Evolutionary conservation across 2,113 vertebrate species (phyloP), one percentile per base, ranked within the genome.

Genomic region (Nothocercus julius): DNA sequence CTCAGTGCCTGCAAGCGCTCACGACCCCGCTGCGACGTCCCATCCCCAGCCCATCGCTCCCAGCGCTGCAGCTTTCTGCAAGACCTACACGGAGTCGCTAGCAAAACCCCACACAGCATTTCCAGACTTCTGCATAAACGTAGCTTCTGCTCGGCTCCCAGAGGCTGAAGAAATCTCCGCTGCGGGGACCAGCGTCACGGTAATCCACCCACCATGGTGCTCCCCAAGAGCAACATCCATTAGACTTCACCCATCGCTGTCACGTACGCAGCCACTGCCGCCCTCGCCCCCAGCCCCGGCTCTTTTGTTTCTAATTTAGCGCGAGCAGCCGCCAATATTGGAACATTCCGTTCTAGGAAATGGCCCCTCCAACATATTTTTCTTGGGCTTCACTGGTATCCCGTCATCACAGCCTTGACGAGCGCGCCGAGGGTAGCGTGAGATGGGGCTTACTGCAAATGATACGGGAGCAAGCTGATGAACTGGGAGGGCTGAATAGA

Each of bases 141-240:
- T 18, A 69, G 47, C 45, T 59, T 73, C 81, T n/a, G 5, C 42
- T n/a, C 28, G 36, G 25, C 44, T 66, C 64, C 13, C 17, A 22
- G 0, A 1, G 53, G 42, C 6, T 13, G 38, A 44, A 79, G 62
- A 66, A 66, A n/a, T 40, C 47, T 82, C 1, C 0, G 22, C 20
- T 53, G 25, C 3, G 5, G 18, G 28, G 21, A 68, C 54, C 36
- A 70, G 64, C 61, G 68, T 42, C 28, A 17, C 24, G 13, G 22
- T 22, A 17, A 20, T 22, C 7, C n/a, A 5, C 28, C 25, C 2
- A 1, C 8, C 22, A 36, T 5, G 13, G 18, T 0, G 3, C 49
- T 42, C 18, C 34, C 19, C 34, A 22, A 21, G 21, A 20, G 17
- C 47, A 63, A 28, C 0, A 1, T 14, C 18, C 11, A 24, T 47